Base-by-base conservation (phyloP, 2,797 vertebrate genomes). In the Cossypha heuglini region DNA sequence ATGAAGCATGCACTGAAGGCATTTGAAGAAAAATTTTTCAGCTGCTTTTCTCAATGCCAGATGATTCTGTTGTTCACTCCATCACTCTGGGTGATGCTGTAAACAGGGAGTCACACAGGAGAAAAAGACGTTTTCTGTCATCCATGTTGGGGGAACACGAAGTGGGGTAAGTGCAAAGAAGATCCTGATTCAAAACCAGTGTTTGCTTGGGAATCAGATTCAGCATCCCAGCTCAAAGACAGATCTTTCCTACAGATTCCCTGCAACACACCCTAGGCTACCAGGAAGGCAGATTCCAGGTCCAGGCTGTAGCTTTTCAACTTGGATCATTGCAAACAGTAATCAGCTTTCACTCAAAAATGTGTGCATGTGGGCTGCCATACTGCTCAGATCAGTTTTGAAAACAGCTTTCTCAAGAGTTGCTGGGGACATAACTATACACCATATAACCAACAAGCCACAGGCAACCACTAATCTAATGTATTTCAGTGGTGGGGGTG, bases 11-110 rank as follows among this genome's bases (percentile, higher is more conserved):
- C 40, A 59, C 73, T 94, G 81, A 54, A 71, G 83, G 79, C 35
- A 79, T 87, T 72, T 81, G 64, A 79, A 94, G 80, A 74, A 78
- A 94, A 31, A 73, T 76, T 90, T 96, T 95, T 96, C 93, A 89
- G 85, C 91, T 96, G 90, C 71, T 97, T 87, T 92, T 59, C 64
- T 88, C 64, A 18, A 19, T 94, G 94, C 91, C 96, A 96, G 79
- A 88, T 81, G 81, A 96, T 84, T 86, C 74, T 45, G 62, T 89
- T 96, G 92, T 96, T 92, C 46, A 74, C 72, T 22, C n/a, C 57
- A 72, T 83, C 66, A 49, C 68, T 81, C 69, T 5, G 38, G 28
- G 79, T 37, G 33, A 80, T 79, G 45, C n/a, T 3, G 14, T 96
- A 96, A 97, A 93, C 58, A 93, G 4, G 42, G 87, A 75, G 45